These are phyloP conservation scores for Scytalopus superciliaris DNA, from an alignment of 2,113 vertebrate genomes.

Conservation along the genomic window DNA sequence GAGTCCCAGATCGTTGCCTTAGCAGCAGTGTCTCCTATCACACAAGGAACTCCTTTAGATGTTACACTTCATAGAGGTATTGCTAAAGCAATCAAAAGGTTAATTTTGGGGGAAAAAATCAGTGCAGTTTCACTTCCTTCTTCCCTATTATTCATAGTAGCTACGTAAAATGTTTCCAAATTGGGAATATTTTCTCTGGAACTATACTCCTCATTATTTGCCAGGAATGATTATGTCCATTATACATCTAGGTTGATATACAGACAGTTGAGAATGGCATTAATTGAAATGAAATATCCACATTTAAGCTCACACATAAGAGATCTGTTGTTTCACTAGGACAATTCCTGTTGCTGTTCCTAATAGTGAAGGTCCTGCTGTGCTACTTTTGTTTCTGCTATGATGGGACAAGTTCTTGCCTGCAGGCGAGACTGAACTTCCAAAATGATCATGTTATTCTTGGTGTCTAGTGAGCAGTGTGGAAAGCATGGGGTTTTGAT, in stretches of 20 bases:
- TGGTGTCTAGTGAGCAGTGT: constrained; percentile 20
- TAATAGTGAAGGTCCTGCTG: constrained; percentile 25
- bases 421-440: constrained; percentile 40
- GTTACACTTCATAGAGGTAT: not conserved
- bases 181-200: not conserved
- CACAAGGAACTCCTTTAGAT: not conserved
- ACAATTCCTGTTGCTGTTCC: not conserved
- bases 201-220: not conserved
- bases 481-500: constrained; percentile 25
- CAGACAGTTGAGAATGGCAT: not conserved
- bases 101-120: not conserved
- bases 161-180: not conserved
- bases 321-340: not conserved
- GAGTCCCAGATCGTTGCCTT: not conserved
- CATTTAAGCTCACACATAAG: not conserved
- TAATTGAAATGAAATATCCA: not conserved
- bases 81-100: not conserved
- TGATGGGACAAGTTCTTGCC: constrained; percentile 13
- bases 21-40: not conserved
- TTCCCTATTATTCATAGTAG: not conserved
- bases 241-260: not conserved
- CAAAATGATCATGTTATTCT: constrained; percentile 30
- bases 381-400: constrained; percentile 30
- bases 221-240: not conserved
- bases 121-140: not conserved